These are phyloP conservation scores for Thysanoteuthis rhombus DNA, from an alignment of 2,888 invertebrate genomes.

Conservation along the genomic window DNA sequence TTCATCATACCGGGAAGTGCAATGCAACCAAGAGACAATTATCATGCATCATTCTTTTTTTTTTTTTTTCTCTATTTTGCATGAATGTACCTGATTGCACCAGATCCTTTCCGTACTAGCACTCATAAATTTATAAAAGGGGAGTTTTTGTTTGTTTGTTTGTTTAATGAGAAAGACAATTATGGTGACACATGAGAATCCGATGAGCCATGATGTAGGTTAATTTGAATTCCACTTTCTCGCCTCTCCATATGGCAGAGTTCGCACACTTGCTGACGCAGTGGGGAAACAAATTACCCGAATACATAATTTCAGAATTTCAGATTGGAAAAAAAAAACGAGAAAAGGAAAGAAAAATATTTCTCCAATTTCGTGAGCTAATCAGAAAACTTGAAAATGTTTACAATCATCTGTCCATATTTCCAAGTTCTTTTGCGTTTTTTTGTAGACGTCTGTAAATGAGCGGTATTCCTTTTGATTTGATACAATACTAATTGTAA, in stretches of 20 bases:
- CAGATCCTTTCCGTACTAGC: not conserved
- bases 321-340: not conserved
- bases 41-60: not conserved
- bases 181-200: not conserved
- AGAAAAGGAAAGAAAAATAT: not conserved
- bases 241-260: not conserved
- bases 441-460: not conserved
- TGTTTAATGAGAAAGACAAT: not conserved
- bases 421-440: not conserved
- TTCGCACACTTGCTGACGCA: not conserved
- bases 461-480: not conserved
- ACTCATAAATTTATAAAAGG: not conserved
- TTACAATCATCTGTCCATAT: not conserved
- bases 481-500: too few relatives aligned
- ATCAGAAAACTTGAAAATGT: not conserved
- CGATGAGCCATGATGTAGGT: not conserved
- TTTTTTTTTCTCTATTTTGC: not conserved
- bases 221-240: slow-evolving; percentile 12
- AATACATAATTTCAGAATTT: slow-evolving; percentile 12
- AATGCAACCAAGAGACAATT: not conserved
- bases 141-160: not conserved
- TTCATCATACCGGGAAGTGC: not conserved
- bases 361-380: not conserved
- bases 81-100: not conserved
- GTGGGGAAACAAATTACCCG: not conserved